phyloP scores from a whole-genome alignment of 2,888 invertebrate species.

The Epinotia brunnichana region DNA sequence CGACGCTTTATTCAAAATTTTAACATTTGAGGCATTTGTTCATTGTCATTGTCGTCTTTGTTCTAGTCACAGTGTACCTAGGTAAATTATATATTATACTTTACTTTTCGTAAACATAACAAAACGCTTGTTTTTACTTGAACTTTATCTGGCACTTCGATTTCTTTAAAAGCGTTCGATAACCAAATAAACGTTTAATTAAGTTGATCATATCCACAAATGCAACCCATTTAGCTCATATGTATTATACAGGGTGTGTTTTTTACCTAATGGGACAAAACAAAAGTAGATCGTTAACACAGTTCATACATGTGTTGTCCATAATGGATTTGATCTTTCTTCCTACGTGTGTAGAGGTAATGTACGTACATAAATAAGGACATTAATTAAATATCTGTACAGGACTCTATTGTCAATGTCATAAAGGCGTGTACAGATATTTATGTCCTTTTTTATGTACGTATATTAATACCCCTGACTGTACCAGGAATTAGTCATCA shows the following conservation, averaged over 20 bases:
- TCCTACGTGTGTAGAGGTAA: too few relatives aligned
- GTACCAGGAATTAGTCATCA: too few relatives aligned
- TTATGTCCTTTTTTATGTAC: too few relatives aligned
- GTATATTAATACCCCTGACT: too few relatives aligned
- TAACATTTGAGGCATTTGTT: too few relatives aligned
- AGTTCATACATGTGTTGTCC: constrained; percentile 5
- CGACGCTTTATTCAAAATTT: too few relatives aligned
- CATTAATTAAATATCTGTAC: too few relatives aligned
- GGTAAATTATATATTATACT: neutral
- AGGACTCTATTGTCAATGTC: too few relatives aligned
- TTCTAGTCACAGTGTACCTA: too few relatives aligned
- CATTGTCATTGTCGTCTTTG: too few relatives aligned
- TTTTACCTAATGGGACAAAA: neutral
- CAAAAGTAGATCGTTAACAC: neutral
- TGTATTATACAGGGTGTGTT: neutral
- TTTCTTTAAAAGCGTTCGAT: neutral
- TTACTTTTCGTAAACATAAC: neutral
- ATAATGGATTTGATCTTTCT: neutral
- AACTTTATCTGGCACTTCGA: neutral
- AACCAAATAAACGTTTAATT: neutral
- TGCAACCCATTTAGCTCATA: neutral
- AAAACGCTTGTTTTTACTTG: neutral
- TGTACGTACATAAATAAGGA: too few relatives aligned
- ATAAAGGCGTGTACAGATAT: too few relatives aligned
- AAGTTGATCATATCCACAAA: neutral